Evolutionary conservation across 2,113 vertebrate species (phyloP).

Genomic region (Carassius carassius): DNA sequence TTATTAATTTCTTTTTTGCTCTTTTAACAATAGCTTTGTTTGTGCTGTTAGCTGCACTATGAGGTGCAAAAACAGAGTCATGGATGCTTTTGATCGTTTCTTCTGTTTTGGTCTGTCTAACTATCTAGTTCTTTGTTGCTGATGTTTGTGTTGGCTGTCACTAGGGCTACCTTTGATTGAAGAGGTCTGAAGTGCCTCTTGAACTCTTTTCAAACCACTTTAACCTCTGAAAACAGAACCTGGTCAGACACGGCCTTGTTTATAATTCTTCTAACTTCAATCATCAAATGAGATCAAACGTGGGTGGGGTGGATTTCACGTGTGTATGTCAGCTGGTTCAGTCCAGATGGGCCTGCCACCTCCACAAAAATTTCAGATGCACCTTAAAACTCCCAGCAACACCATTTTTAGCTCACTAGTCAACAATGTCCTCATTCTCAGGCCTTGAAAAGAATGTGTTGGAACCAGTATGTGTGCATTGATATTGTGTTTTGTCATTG

Average conservation of each 20-base stretch:
- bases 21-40: conserved; percentile 1
- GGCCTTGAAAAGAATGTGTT: conserved; percentile 42
- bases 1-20: not conserved
- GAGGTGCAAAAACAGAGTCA: conserved; percentile 17
- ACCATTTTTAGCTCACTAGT: not conserved
- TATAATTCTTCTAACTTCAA: not conserved
- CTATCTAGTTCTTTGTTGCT: conserved; percentile 35
- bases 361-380: conserved; percentile 13
- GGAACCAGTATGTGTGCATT: conserved; percentile 44
- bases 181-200: conserved; percentile 15
- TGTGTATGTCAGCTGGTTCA: not conserved
- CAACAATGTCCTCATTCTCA: not conserved
- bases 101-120: conserved; percentile 18
- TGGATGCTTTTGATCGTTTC: not conserved
- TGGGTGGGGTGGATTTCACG: not conserved
- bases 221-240: conserved; percentile 9
- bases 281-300: not conserved
- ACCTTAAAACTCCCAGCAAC: not conserved
- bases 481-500: not conserved
- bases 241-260: not conserved
- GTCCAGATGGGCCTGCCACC: conserved; percentile 7
- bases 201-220: conserved; percentile 11
- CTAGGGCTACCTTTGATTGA: conserved; percentile 29
- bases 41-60: conserved; percentile 9
- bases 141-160: conserved; percentile 9